Evolutionary conservation across 2,797 vertebrate species (phyloP).

Genomic region (Galagoides demidoff): DNA sequence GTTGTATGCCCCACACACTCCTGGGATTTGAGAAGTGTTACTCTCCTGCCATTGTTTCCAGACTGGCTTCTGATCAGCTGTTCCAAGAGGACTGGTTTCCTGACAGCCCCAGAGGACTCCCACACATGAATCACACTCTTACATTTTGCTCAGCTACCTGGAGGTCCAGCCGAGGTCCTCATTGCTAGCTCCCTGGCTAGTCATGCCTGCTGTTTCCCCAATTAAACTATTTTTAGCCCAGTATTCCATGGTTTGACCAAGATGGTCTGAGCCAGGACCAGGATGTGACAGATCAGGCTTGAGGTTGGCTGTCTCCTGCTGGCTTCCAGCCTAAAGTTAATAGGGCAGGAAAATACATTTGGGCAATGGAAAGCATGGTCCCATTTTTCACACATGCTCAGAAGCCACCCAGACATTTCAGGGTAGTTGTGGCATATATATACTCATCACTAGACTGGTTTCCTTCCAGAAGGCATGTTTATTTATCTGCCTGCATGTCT

Average conservation of each 20-base stretch:
- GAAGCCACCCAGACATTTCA: background rate
- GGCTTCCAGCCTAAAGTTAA: constrained; percentile 62
- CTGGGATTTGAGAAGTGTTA: background rate
- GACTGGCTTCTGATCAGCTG: background rate
- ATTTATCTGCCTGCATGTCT: background rate
- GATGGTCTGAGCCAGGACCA: constrained; percentile 5
- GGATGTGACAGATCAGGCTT: background rate
- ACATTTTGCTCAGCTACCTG: background rate
- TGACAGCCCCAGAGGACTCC: background rate
- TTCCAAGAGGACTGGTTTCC: background rate
- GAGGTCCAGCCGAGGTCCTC: background rate
- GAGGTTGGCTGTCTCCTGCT: constrained; percentile 35
- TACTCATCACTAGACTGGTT: background rate
- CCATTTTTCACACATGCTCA: constrained; percentile 9
- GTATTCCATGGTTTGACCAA: constrained; percentile 4
- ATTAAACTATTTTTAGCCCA: constrained; percentile 12
- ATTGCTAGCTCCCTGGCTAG: background rate
- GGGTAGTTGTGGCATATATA: background rate
- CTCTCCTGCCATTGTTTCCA: background rate
- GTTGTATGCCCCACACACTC: background rate
- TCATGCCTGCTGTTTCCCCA: background rate
- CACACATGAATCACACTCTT: background rate
- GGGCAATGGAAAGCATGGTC: background rate
- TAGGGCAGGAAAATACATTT: constrained; percentile 52
- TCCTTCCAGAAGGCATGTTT: background rate